Conservation (phyloP, 2,888 invertebrate species). For the Drosophila infuscata region DNA sequence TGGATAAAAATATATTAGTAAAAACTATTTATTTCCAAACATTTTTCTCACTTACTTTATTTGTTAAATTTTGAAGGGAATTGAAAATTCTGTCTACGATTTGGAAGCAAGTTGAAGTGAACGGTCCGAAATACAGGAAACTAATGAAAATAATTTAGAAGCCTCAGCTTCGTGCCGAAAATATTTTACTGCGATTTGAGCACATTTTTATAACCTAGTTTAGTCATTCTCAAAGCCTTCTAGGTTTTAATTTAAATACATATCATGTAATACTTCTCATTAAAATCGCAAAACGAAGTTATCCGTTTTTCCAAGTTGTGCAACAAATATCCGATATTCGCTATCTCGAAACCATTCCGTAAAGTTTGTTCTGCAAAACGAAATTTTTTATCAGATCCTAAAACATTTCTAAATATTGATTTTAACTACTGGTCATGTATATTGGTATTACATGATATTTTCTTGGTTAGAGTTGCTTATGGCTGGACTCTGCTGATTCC, state of each 20-base stretch:
- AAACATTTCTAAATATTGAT: neutral
- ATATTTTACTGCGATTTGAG: neutral
- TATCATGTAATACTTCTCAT: neutral
- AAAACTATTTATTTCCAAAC: neutral
- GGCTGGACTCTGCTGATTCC: neutral
- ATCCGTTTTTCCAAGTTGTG: neutral
- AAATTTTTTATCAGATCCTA: neutral
- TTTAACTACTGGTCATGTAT: neutral
- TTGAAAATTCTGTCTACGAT: slow-evolving; percentile 36
- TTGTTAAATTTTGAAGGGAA: slow-evolving; percentile 39
- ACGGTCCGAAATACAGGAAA: slow-evolving; percentile 64
- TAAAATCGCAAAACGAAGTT: neutral
- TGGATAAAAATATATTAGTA: neutral
- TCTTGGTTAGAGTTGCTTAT: neutral
- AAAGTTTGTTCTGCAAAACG: neutral
- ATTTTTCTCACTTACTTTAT: slow-evolving; percentile 42
- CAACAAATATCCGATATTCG: neutral
- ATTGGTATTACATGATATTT: too few species aligned
- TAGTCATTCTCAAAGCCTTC: slow-evolving; percentile 7
- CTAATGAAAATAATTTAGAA: slow-evolving; percentile 47
- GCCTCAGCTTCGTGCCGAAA: neutral
- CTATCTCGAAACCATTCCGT: neutral
- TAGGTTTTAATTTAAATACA: neutral
- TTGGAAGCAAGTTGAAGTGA: slow-evolving; percentile 67
- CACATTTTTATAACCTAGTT: slow-evolving; percentile 26